Conservation (phyloP, 2,888 invertebrate genomes). For the Cepaea hortensis region DNA sequence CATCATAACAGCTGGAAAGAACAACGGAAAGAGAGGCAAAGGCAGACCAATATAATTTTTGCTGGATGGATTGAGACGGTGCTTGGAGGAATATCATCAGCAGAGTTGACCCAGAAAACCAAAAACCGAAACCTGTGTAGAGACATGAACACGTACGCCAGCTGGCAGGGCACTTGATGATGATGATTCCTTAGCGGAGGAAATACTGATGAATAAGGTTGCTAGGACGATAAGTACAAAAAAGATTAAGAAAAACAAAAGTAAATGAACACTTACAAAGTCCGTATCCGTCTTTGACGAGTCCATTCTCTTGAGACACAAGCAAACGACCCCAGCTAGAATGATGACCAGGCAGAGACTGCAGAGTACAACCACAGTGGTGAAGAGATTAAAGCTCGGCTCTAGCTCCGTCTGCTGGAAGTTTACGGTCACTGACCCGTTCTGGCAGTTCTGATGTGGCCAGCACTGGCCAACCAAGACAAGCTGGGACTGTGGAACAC, state of each 20-base stretch:
- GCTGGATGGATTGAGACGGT: background rate
- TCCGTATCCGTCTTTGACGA: background rate
- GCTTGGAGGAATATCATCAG: too few relatives aligned
- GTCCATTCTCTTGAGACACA: background rate
- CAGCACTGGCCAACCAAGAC: background rate
- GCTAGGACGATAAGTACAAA: too few relatives aligned
- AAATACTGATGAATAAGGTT: too few relatives aligned
- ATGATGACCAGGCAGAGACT: constrained; percentile 9
- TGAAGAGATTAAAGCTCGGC: background rate
- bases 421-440: background rate
- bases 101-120: too few relatives aligned
- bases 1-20: too few relatives aligned
- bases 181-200: too few relatives aligned
- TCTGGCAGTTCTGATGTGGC: background rate
- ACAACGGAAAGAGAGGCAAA: too few relatives aligned
- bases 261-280: background rate
- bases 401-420: background rate
- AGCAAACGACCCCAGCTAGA: background rate
- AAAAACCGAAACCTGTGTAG: too few relatives aligned
- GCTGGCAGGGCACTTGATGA: too few relatives aligned
- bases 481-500: background rate
- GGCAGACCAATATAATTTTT: background rate
- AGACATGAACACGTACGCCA: too few relatives aligned
- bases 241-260: background rate
- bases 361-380: background rate